A percentile compares a stretch with the other conserved stretches of the same genome.
Conservation (phyloP, 1,140 invertebrate genomes). For the Philaenus spumarius region DNA sequence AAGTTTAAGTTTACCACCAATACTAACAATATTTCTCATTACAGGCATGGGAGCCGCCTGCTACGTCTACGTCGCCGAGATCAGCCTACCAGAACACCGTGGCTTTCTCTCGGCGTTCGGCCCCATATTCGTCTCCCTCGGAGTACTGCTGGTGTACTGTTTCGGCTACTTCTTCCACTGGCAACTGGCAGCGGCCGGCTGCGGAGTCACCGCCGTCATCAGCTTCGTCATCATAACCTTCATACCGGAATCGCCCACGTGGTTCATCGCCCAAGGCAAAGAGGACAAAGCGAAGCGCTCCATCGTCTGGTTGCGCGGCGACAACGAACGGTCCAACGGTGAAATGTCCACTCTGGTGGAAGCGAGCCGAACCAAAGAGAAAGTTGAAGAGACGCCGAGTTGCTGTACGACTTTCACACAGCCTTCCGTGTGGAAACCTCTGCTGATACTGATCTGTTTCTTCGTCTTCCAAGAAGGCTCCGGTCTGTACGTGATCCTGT, state of each 20-base stretch:
- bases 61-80: constrained; percentile 37
- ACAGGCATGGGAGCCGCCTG: constrained; percentile 36
- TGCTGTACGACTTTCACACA: constrained; percentile 15
- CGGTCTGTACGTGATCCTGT: constrained; percentile 68
- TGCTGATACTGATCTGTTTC: constrained; percentile 52
- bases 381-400: constrained; percentile 26
- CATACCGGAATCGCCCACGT: constrained; percentile 61
- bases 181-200: constrained; percentile 32
- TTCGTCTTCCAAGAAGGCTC: constrained; percentile 64
- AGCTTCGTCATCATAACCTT: constrained; percentile 48
- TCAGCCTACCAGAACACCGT: constrained; percentile 33
- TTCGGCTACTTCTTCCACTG: constrained; percentile 40
- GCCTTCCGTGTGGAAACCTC: constrained; percentile 52
- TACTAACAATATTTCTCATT: not conserved
- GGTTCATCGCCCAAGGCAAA: constrained; percentile 48
- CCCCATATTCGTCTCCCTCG: constrained; percentile 46
- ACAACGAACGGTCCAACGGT: constrained; percentile 46
- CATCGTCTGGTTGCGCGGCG: constrained; percentile 50
- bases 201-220: constrained; percentile 24
- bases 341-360: constrained; percentile 49
- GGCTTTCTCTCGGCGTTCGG: constrained; percentile 36
- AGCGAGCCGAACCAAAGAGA: constrained; percentile 21
- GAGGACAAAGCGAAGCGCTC: constrained; percentile 47
- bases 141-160: constrained; percentile 44
- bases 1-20: too few species aligned